A percentile compares a stretch with the other conserved stretches of the same genome.
These are phyloP conservation scores for Coboldia fuscipes DNA, from an alignment of 1,140 invertebrate species.

Conservation along the genomic window DNA sequence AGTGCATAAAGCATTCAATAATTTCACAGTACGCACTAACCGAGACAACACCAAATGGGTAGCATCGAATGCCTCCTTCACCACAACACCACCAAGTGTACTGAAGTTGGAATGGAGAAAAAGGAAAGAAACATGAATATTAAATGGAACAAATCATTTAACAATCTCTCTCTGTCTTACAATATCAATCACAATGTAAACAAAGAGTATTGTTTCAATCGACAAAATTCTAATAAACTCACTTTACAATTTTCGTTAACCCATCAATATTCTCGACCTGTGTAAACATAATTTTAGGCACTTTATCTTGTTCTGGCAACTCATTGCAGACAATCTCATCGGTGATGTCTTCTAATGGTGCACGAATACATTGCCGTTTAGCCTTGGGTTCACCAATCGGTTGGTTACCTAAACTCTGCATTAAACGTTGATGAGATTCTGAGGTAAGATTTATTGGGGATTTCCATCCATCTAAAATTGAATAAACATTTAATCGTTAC, in stretches of 20 bases:
- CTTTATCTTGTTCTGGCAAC: conserved; percentile 24
- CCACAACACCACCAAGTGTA: conserved; percentile 58
- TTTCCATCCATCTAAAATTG: conserved; percentile 63
- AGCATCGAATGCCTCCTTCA: conserved; percentile 43
- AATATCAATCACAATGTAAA: too few species aligned
- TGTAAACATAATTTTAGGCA: conserved; percentile 33
- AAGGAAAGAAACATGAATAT: not conserved
- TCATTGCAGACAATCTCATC: conserved; percentile 16
- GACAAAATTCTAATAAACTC: conserved; percentile 5
- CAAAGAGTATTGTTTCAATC: too few species aligned
- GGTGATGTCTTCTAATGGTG: conserved; percentile 14
- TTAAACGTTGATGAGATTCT: conserved; percentile 61
- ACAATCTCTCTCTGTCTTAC: too few species aligned
- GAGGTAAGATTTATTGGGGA: conserved; percentile 73
- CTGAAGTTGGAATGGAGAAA: conserved; percentile 24
- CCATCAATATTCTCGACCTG: conserved; percentile 18
- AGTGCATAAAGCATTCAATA: conserved; percentile 56
- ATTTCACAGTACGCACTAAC: conserved; percentile 60
- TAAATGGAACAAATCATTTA: conserved; percentile 3
- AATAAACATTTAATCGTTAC: not conserved
- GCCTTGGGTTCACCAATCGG: conserved; percentile 24
- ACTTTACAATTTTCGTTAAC: conserved; percentile 17
- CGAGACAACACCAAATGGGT: conserved; percentile 72
- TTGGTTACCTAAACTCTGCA: conserved; percentile 30
- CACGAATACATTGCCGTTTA: conserved; percentile 27